Evolutionary conservation across 2,888 invertebrate genomes (phyloP), one percentile per base, ranked within the genome.

Genomic region (Reticulitermes lucifugus): DNA sequence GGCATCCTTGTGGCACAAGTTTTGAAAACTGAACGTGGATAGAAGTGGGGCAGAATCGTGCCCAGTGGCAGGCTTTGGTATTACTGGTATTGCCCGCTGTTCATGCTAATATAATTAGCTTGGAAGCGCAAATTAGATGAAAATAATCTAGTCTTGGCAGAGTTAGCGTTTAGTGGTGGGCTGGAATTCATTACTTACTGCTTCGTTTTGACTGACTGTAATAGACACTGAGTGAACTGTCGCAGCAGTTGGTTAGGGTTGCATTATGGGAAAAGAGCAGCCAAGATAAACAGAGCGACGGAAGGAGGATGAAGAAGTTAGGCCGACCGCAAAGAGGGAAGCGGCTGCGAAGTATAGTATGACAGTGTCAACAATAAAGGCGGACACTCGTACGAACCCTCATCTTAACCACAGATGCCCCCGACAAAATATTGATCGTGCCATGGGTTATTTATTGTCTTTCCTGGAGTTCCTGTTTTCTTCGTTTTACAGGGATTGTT

Each of bases 241-340:
- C 14, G 60, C 41, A 43, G n/a, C 70, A 43, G 65, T 21, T 70
- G 41, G 35, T 70, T 25, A 43, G 79, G 51, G 75, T 25, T 65
- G 65, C 65, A 65, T 65, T 65, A 77, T 86, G 86, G 86, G 86
- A 86, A 86, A 84, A 60, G 84, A 79, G 80, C 86, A 86, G 84
- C n/a, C 75, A 70, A 83, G 79, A 79, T 84, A 84, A 86, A 86
- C 86, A 86, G 22, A 75, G 81, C 41, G 41, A n/a, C n/a, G 77
- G 77, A 77, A 77, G 77, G 65, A 71, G 41, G 29, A 60, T 82
- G 73, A 65, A 55, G 55, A 55, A 65, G 77, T 77, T 83, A 46
- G 73, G 79, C 59, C 77, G 77, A 83, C 35, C 65, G 83, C 46
- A 59, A 75, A 85, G 85, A 51, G 81, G 79, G 70, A 71, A 60